Conservation (phyloP, 1,140 invertebrate species). For the Cotesia typhae region DNA sequence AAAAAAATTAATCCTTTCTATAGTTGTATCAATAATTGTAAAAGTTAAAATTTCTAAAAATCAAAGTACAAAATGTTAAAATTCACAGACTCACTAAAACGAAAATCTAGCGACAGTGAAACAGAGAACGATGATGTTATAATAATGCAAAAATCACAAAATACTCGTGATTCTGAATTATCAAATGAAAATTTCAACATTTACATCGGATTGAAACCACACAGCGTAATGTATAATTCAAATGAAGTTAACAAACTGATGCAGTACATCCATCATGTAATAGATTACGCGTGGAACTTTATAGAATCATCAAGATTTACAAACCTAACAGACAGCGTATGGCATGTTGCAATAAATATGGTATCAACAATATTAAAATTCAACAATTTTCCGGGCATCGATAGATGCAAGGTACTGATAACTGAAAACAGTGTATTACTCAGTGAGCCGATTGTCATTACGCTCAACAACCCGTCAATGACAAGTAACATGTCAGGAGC, state of each 20-base stretch:
- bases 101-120: too few species aligned
- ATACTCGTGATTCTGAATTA: too few species aligned
- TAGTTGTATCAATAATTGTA: too few species aligned
- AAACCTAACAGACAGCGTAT: neutral
- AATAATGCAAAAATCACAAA: too few species aligned
- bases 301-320: neutral
- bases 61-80: too few species aligned
- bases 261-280: neutral
- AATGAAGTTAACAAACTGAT: constrained; percentile 2
- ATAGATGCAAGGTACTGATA: neutral
- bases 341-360: neutral
- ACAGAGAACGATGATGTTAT: too few species aligned
- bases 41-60: too few species aligned
- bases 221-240: neutral
- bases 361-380: constrained; percentile 1
- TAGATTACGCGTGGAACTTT: constrained; percentile 5
- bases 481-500: neutral
- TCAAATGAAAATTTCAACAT: neutral
- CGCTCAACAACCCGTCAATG: neutral
- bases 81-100: too few species aligned
- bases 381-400: constrained; percentile 7
- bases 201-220: constrained; percentile 5
- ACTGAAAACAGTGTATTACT: constrained; percentile 5
- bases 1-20: too few species aligned
- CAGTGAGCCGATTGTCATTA: constrained; percentile 1